Conservation (phyloP, 2,888 invertebrate genomes). For the Lobophora halterata region DNA sequence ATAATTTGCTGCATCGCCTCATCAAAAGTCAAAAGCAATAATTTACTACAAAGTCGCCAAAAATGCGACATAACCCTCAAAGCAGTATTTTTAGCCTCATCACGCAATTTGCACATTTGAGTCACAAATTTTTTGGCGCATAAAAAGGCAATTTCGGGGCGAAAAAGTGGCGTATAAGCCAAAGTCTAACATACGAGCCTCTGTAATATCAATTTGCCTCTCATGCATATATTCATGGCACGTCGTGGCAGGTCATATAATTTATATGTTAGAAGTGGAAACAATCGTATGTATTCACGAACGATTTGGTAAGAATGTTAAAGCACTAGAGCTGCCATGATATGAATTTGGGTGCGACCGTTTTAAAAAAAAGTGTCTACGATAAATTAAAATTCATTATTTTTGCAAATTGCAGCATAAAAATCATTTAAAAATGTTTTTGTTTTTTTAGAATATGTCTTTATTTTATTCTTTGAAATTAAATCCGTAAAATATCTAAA, state of each 20-base stretch:
- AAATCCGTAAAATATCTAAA: too few relatives aligned
- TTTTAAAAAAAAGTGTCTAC: too few relatives aligned
- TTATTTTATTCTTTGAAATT: too few relatives aligned
- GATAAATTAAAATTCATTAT: too few relatives aligned
- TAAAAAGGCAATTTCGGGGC: constrained; percentile 70
- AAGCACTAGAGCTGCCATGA: too few relatives aligned
- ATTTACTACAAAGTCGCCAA: constrained; percentile 4
- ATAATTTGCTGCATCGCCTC: too few relatives aligned
- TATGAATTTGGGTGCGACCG: too few relatives aligned
- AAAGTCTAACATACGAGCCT: constrained; percentile 63
- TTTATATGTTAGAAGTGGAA: constrained; percentile 74
- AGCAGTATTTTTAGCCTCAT: constrained; percentile 42
- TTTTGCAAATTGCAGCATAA: too few relatives aligned
- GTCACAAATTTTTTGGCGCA: constrained; percentile 66
- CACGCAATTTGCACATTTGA: constrained; percentile 68
- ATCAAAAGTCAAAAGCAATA: not conserved
- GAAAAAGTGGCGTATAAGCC: constrained; percentile 57
- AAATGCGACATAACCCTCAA: constrained; percentile 1
- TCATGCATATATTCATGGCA: constrained; percentile 77
- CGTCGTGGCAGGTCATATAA: constrained; percentile 74
- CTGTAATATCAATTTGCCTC: constrained; percentile 76
- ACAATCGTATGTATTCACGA: constrained; percentile 72
- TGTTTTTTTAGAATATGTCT: too few relatives aligned
- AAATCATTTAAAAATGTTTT: too few relatives aligned
- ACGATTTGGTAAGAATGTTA: constrained; percentile 64